These are phyloP conservation scores for Acrocephalus kingi DNA, from an alignment of 2,113 vertebrate species.

Conservation along the genomic window DNA sequence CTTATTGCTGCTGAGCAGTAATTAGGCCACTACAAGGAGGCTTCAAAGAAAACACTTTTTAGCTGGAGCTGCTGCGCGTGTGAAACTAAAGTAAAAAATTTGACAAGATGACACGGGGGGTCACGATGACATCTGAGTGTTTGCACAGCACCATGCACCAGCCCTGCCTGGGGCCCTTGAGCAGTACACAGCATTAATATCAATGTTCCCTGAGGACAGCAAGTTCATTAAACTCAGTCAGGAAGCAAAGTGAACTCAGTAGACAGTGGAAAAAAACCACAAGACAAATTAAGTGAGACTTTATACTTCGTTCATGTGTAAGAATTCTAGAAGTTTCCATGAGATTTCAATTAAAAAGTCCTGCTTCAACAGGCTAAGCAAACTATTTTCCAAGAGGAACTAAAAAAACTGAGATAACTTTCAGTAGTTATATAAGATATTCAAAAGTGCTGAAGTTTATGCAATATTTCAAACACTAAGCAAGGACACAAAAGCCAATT, in stretches of 20 bases:
- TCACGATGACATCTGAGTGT: not conserved
- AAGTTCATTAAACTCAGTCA: slow-evolving; percentile 27
- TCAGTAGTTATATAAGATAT: not conserved
- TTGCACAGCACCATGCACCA: not conserved
- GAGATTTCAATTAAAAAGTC: not conserved
- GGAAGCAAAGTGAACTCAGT: not conserved
- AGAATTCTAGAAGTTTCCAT: not conserved
- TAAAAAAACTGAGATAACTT: not conserved
- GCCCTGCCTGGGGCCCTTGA: not conserved
- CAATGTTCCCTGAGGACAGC: not conserved
- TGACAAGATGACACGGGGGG: not conserved
- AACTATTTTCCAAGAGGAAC: not conserved
- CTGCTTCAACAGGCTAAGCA: not conserved
- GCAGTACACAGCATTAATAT: not conserved
- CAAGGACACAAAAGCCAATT: not conserved
- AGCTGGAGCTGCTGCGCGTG: not conserved
- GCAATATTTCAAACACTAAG: not conserved
- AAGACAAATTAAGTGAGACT: slow-evolving; percentile 21
- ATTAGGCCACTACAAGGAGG: fast-evolving
- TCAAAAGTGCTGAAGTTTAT: not conserved
- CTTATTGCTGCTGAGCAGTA: not conserved
- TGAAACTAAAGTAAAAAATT: not conserved
- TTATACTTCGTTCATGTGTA: not conserved
- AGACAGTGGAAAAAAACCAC: slow-evolving; percentile 2
- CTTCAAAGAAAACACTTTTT: not conserved